A percentile compares a stretch with the other conserved stretches of the same genome.
Evolutionary conservation across 2,888 invertebrate species (phyloP).

Genomic region (Xylota sylvarum): DNA sequence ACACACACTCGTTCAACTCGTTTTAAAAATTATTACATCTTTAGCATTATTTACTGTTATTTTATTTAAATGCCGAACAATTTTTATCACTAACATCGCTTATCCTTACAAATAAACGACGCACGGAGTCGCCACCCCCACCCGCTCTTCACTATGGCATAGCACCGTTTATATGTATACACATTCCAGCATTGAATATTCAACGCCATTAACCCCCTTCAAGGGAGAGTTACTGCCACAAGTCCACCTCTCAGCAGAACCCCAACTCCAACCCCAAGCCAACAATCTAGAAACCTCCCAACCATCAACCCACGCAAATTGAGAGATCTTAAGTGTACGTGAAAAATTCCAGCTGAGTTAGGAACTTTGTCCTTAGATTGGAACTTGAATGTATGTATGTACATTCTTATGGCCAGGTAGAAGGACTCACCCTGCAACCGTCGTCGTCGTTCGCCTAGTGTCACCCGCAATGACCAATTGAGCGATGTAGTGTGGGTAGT

Average conservation of each 20-base stretch:
- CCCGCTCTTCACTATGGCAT: background rate
- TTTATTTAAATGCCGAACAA: conserved; percentile 74
- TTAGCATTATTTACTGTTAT: conserved; percentile 76
- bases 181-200: conserved; percentile 67
- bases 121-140: conserved; percentile 12
- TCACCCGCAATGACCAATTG: conserved; percentile 75
- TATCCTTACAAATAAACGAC: conserved; percentile 68
- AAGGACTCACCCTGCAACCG: conserved; percentile 41
- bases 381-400: conserved; percentile 61
- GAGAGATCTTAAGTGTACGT: conserved; percentile 77
- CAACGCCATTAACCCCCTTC: conserved; percentile 67
- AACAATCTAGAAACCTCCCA: background rate
- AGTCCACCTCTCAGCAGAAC: conserved; percentile 2
- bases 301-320: conserved; percentile 69
- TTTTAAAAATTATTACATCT: conserved; percentile 73
- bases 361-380: conserved; percentile 75
- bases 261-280: background rate
- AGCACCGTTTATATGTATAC: background rate
- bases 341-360: conserved; percentile 76
- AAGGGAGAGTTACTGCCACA: conserved; percentile 56
- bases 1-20: conserved; percentile 28
- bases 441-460: conserved; percentile 48
- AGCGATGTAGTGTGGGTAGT: conserved; percentile 28
- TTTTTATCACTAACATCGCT: conserved; percentile 69
- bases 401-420: conserved; percentile 70